These are phyloP conservation scores for Squalus acanthias DNA, from an alignment of 2,797 vertebrate genomes.

Conservation along the genomic window DNA sequence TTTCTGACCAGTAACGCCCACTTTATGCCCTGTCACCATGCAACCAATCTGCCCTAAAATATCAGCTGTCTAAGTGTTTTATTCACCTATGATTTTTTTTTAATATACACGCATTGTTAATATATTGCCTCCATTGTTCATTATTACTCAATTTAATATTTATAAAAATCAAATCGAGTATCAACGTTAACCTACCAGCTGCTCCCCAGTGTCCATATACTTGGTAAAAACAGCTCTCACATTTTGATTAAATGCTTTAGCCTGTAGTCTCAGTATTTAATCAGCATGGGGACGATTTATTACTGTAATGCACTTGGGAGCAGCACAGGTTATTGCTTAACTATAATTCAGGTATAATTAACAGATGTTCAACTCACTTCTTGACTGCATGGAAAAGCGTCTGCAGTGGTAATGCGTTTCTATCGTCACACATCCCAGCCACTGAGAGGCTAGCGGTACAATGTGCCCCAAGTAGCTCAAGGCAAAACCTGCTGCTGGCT, in stretches of 20 bases:
- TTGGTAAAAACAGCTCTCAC: neutral
- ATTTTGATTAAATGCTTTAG: constrained; percentile 24
- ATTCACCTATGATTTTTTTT: neutral
- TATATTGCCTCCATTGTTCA: neutral
- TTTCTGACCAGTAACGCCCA: too few relatives aligned
- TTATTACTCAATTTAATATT: neutral
- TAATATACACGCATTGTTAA: neutral
- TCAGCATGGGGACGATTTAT: constrained; percentile 32
- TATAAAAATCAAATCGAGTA: neutral
- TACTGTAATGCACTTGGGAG: constrained; percentile 10
- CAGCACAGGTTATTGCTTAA: constrained; percentile 21
- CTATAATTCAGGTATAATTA: constrained; percentile 37
- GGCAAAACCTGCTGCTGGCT: neutral
- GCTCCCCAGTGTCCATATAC: neutral
- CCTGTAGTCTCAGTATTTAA: neutral
- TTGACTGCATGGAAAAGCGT: neutral
- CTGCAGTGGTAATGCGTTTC: neutral
- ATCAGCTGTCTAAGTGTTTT: neutral
- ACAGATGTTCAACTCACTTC: constrained; percentile 19
- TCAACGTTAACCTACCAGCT: neutral
- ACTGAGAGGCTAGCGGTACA: neutral
- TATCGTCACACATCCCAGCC: neutral
- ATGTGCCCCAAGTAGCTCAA: neutral
- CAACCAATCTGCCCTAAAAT: neutral
- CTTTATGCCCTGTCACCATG: neutral